Percentiles rank a stretch among this genome's conserved stretches.
These are phyloP conservation scores for Acronicta leporina DNA, from an alignment of 2,888 invertebrate genomes.

Conservation along the genomic window DNA sequence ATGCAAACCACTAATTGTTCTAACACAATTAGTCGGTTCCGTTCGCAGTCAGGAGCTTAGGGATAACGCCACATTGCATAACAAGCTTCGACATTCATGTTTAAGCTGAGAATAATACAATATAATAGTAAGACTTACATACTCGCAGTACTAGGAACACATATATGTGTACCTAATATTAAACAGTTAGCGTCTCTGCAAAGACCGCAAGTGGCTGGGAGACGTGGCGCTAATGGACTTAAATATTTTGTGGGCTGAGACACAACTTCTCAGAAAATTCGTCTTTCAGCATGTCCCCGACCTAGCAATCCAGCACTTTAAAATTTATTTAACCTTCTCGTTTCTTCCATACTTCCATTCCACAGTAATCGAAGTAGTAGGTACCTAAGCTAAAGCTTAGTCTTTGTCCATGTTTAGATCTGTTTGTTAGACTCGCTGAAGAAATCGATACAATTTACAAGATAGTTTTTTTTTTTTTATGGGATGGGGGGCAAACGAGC, in stretches of 20 bases:
- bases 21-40: constrained; percentile 44
- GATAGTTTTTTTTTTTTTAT: too few relatives aligned
- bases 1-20: constrained; percentile 49
- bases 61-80: constrained; percentile 25
- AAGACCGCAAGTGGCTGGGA: constrained; percentile 9
- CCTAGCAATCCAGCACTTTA: constrained; percentile 2
- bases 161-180: too few relatives aligned
- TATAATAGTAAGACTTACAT: background rate
- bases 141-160: background rate
- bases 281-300: too few relatives aligned
- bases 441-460: too few relatives aligned
- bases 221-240: constrained; percentile 30
- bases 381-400: too few relatives aligned
- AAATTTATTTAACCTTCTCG: background rate
- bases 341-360: too few relatives aligned
- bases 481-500: too few relatives aligned
- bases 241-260: constrained; percentile 29
- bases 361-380: too few relatives aligned
- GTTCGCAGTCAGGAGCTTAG: constrained; percentile 38
- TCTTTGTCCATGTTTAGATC: too few relatives aligned
- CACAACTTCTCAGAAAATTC: too few relatives aligned
- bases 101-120: constrained; percentile 5
- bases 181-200: constrained; percentile 6
- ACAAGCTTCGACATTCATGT: constrained; percentile 12
- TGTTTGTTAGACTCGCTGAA: too few relatives aligned